Evolutionary conservation across 2,797 vertebrate species (phyloP).

Genomic region (Gambelia wislizenii): DNA sequence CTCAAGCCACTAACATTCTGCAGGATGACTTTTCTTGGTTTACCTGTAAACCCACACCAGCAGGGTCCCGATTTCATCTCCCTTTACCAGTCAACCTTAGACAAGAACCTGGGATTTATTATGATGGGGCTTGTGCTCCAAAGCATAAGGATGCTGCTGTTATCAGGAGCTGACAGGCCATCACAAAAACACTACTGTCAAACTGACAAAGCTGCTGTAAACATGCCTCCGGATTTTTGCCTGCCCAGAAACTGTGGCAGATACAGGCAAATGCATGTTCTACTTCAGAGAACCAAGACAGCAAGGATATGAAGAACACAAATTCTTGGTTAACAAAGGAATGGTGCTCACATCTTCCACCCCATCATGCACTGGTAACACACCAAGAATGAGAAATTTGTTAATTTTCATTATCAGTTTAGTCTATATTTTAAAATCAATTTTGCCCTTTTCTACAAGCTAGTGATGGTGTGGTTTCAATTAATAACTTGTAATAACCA

Average conservation of each 20-base stretch:
- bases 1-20: slow-evolving; percentile 43
- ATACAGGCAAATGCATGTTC: background rate
- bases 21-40: background rate
- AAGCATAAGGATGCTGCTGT: slow-evolving; percentile 33
- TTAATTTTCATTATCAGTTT: background rate
- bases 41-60: slow-evolving; percentile 17
- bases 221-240: slow-evolving; percentile 13
- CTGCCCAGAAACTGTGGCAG: slow-evolving; percentile 25
- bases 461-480: background rate
- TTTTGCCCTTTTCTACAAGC: background rate
- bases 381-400: background rate
- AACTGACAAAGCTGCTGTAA: slow-evolving; percentile 49
- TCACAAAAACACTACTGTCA: slow-evolving; percentile 61
- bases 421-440: background rate
- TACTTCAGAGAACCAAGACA: background rate
- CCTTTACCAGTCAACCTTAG: slow-evolving; percentile 39
- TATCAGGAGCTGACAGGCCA: slow-evolving; percentile 59
- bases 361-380: fast-evolving
- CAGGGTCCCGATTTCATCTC: slow-evolving; percentile 51
- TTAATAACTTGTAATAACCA: background rate
- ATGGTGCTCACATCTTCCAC: fast-evolving
- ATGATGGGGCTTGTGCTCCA: slow-evolving; percentile 50
- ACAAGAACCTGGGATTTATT: slow-evolving; percentile 57
- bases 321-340: fast-evolving
- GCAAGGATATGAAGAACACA: fast-evolving